phyloP scores from a whole-genome alignment of 2,797 vertebrate genomes.

The Xyrichtys novacula region DNA sequence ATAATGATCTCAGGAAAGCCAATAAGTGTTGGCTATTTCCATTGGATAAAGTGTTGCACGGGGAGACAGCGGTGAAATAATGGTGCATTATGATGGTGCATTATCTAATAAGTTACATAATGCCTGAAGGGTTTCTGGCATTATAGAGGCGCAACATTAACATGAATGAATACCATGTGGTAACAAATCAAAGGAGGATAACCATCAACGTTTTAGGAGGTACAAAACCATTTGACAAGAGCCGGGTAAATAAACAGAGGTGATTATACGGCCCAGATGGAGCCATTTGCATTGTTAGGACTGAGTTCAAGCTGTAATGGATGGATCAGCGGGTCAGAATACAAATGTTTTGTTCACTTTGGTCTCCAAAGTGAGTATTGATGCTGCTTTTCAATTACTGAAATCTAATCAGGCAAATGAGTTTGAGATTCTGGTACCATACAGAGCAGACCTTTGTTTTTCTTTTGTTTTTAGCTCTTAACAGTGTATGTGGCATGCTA shows the following conservation, averaged over 20 bases:
- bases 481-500: neutral
- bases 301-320: conserved; percentile 20
- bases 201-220: neutral
- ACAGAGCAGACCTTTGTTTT: neutral
- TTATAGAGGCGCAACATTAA: conserved; percentile 19
- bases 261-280: conserved; percentile 16
- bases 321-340: conserved; percentile 14
- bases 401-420: conserved; percentile 2
- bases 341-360: conserved; percentile 5
- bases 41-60: conserved; percentile 4
- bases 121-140: conserved; percentile 9
- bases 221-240: neutral
- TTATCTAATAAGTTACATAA: conserved; percentile 37
- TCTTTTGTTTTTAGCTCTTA: conserved; percentile 6
- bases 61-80: conserved; percentile 17
- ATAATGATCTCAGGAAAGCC: conserved; percentile 21
- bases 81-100: neutral
- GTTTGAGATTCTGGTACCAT: neutral
- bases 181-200: conserved; percentile 23
- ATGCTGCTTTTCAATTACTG: neutral
- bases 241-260: conserved; percentile 6
- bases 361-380: neutral
- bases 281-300: conserved; percentile 1
- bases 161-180: conserved; percentile 15
- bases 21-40: conserved; percentile 4